Conservation (phyloP, 2,113 vertebrate species). For the Ptilonorhynchus violaceus region DNA sequence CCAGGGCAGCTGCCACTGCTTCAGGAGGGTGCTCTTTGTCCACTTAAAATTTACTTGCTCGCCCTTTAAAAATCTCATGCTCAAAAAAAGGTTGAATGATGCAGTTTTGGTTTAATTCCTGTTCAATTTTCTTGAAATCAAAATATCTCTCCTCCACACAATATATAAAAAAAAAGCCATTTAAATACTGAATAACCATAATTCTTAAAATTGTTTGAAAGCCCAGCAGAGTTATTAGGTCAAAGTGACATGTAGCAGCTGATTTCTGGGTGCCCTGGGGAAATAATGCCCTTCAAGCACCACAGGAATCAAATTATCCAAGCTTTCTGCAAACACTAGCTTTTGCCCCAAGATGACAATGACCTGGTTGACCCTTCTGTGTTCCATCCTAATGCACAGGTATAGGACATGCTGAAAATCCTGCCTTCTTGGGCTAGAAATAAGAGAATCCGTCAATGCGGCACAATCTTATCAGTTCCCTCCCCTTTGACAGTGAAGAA, state of each 20-base stretch:
- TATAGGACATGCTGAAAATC: background rate
- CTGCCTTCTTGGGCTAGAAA: background rate
- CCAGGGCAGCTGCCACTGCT: background rate
- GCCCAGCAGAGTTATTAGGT: background rate
- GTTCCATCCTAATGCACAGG: background rate
- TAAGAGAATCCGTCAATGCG: rapidly evolving
- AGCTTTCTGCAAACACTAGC: background rate
- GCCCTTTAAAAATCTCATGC: background rate
- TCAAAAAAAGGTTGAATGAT: background rate
- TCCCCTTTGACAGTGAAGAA: background rate
- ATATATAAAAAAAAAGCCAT: rapidly evolving
- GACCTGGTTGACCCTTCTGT: background rate
- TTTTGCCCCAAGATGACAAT: background rate
- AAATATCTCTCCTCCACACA: background rate
- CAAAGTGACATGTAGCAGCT: background rate
- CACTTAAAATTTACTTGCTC: background rate
- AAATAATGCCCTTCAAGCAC: background rate
- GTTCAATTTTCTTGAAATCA: background rate
- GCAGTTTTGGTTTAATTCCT: background rate
- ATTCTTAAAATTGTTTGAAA: background rate
- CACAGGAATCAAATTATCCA: background rate
- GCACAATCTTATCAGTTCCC: background rate
- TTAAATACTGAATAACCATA: background rate
- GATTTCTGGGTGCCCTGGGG: background rate
- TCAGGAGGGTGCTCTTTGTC: background rate